Conservation (phyloP, 2,888 invertebrate species). For the Zaprionus bogoriensis region DNA sequence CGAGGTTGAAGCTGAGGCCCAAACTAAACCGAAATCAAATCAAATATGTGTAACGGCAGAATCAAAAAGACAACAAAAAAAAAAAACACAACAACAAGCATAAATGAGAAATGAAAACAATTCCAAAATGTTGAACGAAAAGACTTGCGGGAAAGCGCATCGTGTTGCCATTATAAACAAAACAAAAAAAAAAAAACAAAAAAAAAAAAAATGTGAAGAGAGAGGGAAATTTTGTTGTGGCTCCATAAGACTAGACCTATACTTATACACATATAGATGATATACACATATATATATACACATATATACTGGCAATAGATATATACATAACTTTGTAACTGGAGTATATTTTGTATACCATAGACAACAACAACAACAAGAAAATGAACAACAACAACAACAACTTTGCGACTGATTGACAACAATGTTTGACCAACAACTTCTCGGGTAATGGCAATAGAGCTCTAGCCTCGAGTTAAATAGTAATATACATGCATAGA, state of each 20-base stretch:
- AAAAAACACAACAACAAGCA: conserved; percentile 7
- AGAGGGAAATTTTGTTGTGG: background rate
- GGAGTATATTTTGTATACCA: conserved; percentile 40
- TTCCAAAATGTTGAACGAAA: conserved; percentile 75
- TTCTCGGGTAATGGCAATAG: conserved; percentile 40
- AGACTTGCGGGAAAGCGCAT: conserved; percentile 62
- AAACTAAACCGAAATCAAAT: conserved; percentile 16
- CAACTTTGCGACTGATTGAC: conserved; percentile 38
- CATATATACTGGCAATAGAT: conserved; percentile 23
- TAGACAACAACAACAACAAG: conserved; percentile 23
- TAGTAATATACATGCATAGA: conserved; percentile 16
- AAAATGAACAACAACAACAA: conserved; percentile 20
- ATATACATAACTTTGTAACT: conserved; percentile 10
- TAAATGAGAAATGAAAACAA: conserved; percentile 39
- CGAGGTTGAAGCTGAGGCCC: too few relatives aligned
- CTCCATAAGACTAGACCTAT: conserved; percentile 30
- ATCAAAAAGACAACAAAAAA: conserved; percentile 31
- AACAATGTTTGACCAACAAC: conserved; percentile 28
- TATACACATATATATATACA: conserved; percentile 21
- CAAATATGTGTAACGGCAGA: conserved; percentile 38
- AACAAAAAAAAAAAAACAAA: conserved; percentile 4
- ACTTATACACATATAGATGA: conserved; percentile 18
- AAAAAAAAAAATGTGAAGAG: background rate
- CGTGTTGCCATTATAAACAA: conserved; percentile 56
- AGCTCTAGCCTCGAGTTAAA: conserved; percentile 30